Evolutionary conservation across 2,888 invertebrate species (phyloP).

Genomic region (Limnephilus lunatus): DNA sequence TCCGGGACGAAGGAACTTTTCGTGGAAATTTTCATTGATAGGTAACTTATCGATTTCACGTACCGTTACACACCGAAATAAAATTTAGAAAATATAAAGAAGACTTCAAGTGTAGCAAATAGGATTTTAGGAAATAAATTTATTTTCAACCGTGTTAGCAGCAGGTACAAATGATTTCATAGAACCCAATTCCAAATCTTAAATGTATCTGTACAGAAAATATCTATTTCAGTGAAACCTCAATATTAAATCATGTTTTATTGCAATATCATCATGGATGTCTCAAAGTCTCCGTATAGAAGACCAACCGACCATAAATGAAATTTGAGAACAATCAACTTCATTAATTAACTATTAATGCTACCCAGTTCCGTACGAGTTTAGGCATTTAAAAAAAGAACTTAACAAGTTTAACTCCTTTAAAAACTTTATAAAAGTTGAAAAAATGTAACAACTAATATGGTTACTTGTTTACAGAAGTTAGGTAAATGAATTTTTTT

Average conservation of each 20-base stretch:
- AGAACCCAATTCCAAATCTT: not conserved
- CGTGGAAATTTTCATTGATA: constrained; percentile 21
- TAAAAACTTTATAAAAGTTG: no score
- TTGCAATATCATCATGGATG: not conserved
- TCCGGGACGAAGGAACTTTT: constrained; percentile 24
- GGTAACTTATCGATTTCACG: constrained; percentile 38
- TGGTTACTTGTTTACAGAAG: no score
- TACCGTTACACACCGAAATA: constrained; percentile 21
- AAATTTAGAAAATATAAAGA: not conserved
- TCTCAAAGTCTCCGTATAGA: not conserved
- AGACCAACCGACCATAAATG: not conserved
- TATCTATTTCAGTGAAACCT: not conserved
- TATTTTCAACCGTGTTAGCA: not conserved
- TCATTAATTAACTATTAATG: not conserved
- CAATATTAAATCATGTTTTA: not conserved
- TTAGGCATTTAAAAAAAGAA: no score
- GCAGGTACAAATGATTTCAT: not conserved
- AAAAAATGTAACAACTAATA: no score
- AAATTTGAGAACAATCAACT: not conserved
- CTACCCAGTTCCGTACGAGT: no score
- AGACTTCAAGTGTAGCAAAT: not conserved
- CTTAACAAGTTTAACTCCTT: no score
- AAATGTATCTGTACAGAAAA: not conserved
- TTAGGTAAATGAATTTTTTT: no score
- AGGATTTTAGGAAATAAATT: not conserved